phyloP scores from a whole-genome alignment of 2,113 vertebrate genomes.

The Osmerus mordax region DNA sequence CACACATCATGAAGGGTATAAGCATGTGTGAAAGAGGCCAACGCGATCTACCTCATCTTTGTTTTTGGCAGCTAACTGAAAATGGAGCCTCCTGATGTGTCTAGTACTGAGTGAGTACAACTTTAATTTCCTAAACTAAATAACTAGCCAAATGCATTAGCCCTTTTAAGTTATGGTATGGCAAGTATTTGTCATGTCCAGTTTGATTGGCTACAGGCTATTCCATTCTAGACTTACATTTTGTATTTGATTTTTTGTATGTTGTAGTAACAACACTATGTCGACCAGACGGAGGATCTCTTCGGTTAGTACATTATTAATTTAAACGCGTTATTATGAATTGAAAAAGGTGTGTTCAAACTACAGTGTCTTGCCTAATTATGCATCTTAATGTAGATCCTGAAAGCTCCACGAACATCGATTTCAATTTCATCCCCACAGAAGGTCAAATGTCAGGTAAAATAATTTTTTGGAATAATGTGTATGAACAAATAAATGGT shows the following conservation, averaged over 20 bases:
- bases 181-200: too few relatives aligned
- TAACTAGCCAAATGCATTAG: neutral
- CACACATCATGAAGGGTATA: too few relatives aligned
- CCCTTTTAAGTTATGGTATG: neutral
- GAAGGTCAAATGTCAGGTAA: constrained; percentile 65
- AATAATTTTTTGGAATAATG: too few relatives aligned
- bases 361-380: neutral
- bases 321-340: neutral
- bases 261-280: constrained; percentile 47
- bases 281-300: constrained; percentile 62
- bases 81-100: constrained; percentile 60
- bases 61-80: constrained; percentile 23
- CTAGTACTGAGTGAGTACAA: constrained; percentile 53
- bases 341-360: neutral
- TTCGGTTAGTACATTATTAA: constrained; percentile 56
- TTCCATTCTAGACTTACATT: neutral
- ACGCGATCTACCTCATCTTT: neutral
- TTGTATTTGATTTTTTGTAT: constrained; percentile 1
- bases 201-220: too few relatives aligned
- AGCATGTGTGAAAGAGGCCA: too few relatives aligned
- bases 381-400: constrained; percentile 58
- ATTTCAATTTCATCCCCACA: constrained; percentile 31
- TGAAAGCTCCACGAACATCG: constrained; percentile 69
- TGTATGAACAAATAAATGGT: too few relatives aligned
- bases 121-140: constrained; percentile 9